Conservation (phyloP, 2,113 vertebrate genomes). For the Addax nasomaculatus region DNA sequence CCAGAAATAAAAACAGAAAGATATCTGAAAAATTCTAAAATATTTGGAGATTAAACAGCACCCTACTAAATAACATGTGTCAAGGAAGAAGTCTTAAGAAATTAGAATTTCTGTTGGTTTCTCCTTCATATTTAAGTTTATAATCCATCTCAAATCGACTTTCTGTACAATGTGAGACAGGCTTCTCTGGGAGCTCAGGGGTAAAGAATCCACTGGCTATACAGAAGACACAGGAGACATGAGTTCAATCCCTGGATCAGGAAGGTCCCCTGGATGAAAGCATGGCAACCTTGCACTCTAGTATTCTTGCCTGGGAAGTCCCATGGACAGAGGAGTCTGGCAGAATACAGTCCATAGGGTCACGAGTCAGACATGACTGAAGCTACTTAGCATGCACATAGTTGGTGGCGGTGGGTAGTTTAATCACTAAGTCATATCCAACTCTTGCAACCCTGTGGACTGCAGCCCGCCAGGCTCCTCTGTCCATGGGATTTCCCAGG, state of each 20-base stretch:
- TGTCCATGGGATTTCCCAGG: not conserved
- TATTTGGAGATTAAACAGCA: not conserved
- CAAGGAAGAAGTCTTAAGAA: not conserved
- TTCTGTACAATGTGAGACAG: not conserved
- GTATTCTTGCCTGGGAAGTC: not conserved
- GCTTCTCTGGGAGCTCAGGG: not conserved
- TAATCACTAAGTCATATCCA: not conserved
- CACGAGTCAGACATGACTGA: not conserved
- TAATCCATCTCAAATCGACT: not conserved
- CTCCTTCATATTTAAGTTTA: not conserved
- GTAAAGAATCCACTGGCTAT: not conserved
- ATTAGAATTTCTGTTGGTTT: not conserved
- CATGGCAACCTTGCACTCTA: not conserved
- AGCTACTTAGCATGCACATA: not conserved
- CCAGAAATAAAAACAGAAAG: not conserved
- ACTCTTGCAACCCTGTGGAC: not conserved
- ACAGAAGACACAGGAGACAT: not conserved
- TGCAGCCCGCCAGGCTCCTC: not conserved
- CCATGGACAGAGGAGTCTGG: not conserved
- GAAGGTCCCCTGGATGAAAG: not conserved
- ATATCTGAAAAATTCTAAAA: not conserved
- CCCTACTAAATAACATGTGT: not conserved
- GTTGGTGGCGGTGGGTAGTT: not conserved
- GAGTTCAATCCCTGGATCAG: not conserved
- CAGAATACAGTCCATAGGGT: not conserved